Evolutionary conservation across 1,140 invertebrate species (phyloP), one percentile per base, ranked within the genome.

Genomic region (Brachionus manjavacas): DNA sequence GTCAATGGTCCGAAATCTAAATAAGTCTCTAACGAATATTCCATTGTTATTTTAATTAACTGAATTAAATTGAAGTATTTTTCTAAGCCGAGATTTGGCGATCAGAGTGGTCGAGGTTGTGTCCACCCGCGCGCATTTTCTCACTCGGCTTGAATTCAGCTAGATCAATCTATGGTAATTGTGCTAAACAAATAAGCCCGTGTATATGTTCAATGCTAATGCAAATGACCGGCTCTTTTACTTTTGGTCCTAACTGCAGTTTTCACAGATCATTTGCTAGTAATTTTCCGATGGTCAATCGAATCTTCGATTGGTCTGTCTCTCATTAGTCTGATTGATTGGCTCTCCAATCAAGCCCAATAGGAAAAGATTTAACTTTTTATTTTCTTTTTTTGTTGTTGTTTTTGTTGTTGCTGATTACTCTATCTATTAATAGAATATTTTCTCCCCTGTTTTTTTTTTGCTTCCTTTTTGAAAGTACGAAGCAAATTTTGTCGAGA

Each of bases 11-110:
- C 43, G 35, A n/a, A 39, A 43, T 41, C 31, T 35, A 35, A 72
- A 72, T 72, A 72, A 72, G 68, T 72, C 68, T n/a, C 68, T 72
- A 76, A 76, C 72, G 72, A 76, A 76, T 76, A 76, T 76, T 76
- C 72, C 52, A 76, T 76, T 76, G 72, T 76, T 76, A 76, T 76
- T 76, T 14, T 49, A 49, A 25, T 76, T 76, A 31, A 76, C 46
- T 76, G 23, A 76, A 25, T 76, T 49, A 25, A 76, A 76, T 76
- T 76, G 43, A 46, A 76, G 72, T 76, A 20, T 49, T 76, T 46
- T 76, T 76, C 12, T 68, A 39, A 68, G 66, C 66, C 31, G 31
- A 68, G 66, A 35, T 68, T 68, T 7, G 52, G 7, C 31, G 31
- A 60, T 60, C 52, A 60, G 52, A 60, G 52, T 60, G 3, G 16